Conservation (phyloP, 2,888 invertebrate genomes). For the Himalopsyche anomala region DNA sequence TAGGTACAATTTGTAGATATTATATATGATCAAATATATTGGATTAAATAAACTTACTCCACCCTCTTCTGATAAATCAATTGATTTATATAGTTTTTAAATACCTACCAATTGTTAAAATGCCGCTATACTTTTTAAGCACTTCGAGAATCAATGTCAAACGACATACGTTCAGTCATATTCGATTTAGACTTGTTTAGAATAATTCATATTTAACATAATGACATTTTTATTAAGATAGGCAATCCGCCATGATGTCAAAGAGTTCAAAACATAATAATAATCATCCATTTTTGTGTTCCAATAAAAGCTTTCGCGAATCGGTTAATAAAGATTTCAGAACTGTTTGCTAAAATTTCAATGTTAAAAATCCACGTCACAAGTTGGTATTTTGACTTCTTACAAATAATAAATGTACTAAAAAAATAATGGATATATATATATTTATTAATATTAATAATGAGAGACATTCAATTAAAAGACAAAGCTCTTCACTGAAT, state of each 20-base stretch:
- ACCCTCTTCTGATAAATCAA: not conserved
- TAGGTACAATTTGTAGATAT: too few species aligned
- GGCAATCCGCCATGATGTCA: conserved; percentile 22
- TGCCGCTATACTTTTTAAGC: not conserved
- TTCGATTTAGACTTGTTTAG: conserved; percentile 15
- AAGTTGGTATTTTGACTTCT: too few species aligned
- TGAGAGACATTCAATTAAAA: too few species aligned
- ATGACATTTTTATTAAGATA: conserved; percentile 21
- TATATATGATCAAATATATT: too few species aligned
- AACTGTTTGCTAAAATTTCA: too few species aligned
- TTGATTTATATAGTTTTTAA: conserved; percentile 30
- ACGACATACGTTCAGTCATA: not conserved
- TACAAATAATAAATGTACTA: too few species aligned
- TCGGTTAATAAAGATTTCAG: too few species aligned
- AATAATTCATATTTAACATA: conserved; percentile 8
- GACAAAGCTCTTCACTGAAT: too few species aligned
- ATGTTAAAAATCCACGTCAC: too few species aligned
- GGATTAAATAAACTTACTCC: not conserved
- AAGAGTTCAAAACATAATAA: not conserved
- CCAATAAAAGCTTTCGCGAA: too few species aligned
- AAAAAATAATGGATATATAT: too few species aligned
- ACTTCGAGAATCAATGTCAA: conserved; percentile 6
- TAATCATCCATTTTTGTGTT: not conserved
- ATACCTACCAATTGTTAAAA: conserved; percentile 5
- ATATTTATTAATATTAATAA: too few species aligned